Percentiles rank a stretch among this genome's conserved stretches.
Evolutionary conservation across 2,888 invertebrate genomes (phyloP).

Genomic region (Agrotis segetum): DNA sequence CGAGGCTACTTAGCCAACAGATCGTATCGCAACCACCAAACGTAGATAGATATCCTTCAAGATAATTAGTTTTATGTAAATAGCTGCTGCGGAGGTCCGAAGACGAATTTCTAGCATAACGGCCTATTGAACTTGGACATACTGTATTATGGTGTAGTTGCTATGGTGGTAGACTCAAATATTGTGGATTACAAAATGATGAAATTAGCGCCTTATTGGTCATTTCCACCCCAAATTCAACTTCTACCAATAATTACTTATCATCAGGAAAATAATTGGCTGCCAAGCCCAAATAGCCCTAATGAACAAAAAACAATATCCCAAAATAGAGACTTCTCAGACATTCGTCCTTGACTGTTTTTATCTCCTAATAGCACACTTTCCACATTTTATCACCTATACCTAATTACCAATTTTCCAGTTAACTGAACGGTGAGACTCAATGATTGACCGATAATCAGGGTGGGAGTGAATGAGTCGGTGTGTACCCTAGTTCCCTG

Average conservation of each 20-base stretch:
- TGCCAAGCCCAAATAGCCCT: no score
- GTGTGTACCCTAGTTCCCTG: constrained; percentile 60
- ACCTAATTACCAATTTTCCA: constrained; percentile 90
- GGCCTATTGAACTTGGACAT: neutral
- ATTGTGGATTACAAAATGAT: neutral
- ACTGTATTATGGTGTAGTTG: neutral
- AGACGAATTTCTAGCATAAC: constrained; percentile 25
- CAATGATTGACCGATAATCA: constrained; percentile 89
- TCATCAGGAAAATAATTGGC: no score
- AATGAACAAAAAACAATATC: constrained; percentile 5
- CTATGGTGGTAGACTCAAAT: neutral
- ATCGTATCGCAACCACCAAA: constrained; percentile 66
- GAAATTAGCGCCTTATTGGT: no score
- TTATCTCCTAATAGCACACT: constrained; percentile 68
- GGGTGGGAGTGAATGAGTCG: constrained; percentile 80
- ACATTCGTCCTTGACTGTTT: constrained; percentile 46
- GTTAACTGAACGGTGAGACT: constrained; percentile 87
- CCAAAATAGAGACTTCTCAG: constrained; percentile 1
- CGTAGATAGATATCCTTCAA: constrained; percentile 43
- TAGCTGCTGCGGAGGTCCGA: constrained; percentile 54
- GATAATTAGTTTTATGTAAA: constrained; percentile 79
- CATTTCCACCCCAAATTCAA: no score
- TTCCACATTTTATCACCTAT: constrained; percentile 83
- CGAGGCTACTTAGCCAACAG: constrained; percentile 61
- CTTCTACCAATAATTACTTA: no score